Conservation (phyloP, 2,113 vertebrate genomes). For the Saguinus imperator region DNA sequence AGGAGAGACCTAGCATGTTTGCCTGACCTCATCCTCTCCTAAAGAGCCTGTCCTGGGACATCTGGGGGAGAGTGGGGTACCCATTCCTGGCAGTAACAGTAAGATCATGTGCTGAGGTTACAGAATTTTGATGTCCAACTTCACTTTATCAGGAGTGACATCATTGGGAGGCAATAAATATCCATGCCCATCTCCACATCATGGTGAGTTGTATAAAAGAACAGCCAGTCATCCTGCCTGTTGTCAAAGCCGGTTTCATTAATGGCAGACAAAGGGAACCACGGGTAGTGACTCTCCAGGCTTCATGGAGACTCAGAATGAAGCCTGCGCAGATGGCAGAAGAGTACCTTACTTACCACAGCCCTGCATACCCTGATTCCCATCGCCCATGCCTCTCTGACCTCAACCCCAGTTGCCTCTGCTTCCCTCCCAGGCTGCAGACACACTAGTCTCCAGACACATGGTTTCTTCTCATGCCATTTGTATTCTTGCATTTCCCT, state of each 20-base stretch:
- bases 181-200: not conserved
- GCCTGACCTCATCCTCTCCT: not conserved
- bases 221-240: not conserved
- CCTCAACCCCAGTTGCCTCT: not conserved
- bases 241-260: not conserved
- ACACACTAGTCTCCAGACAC: not conserved
- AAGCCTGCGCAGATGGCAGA: not conserved
- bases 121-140: not conserved
- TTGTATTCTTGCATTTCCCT: not conserved
- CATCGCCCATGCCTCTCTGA: not conserved
- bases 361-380: accelerated
- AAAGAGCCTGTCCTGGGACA: not conserved
- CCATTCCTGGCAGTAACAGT: not conserved
- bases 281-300: not conserved
- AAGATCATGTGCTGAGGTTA: not conserved
- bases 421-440: not conserved
- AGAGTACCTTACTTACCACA: not conserved
- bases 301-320: not conserved
- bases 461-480: not conserved
- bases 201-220: not conserved
- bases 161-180: conserved; percentile 17
- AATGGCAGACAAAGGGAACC: not conserved
- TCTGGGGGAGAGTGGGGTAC: no score
- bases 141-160: not conserved
- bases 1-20: not conserved